phyloP scores from a whole-genome alignment of 2,888 invertebrate species.

The Drosophila kanekoi region DNA sequence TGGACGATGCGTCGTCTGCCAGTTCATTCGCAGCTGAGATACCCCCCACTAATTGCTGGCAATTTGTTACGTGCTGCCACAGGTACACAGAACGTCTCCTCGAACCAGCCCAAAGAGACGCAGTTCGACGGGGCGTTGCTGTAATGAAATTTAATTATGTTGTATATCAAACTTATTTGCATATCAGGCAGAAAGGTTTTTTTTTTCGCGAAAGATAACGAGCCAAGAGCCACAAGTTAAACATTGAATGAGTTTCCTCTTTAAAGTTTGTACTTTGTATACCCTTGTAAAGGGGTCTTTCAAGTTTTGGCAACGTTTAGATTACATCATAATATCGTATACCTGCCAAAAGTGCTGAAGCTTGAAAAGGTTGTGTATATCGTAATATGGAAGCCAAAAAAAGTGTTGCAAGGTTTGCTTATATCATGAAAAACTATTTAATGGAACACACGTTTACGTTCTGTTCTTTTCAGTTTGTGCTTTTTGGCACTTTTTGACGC shows the following conservation, averaged over 20 bases:
- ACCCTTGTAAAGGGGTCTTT: not conserved
- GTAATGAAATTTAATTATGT: constrained; percentile 83
- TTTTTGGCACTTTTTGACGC: too few relatives aligned
- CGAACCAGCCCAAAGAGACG: constrained; percentile 29
- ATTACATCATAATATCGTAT: not conserved
- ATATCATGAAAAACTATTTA: too few relatives aligned
- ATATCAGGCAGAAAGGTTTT: constrained; percentile 67
- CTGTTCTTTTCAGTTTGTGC: too few relatives aligned
- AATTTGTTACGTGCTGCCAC: constrained; percentile 73
- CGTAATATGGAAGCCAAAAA: too few relatives aligned
- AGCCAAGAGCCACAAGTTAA: constrained; percentile 20
- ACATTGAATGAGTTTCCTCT: constrained; percentile 36
- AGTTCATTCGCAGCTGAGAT: constrained; percentile 31
- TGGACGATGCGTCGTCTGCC: constrained; percentile 25
- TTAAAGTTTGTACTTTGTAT: constrained; percentile 7
- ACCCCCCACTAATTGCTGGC: constrained; percentile 72
- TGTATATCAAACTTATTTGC: constrained; percentile 78
- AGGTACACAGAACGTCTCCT: constrained; percentile 30
- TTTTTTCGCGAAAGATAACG: constrained; percentile 34
- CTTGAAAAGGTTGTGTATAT: too few relatives aligned
- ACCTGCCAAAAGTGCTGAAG: not conserved
- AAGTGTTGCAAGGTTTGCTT: too few relatives aligned
- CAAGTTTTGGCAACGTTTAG: not conserved
- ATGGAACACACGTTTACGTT: too few relatives aligned
- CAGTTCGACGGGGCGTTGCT: constrained; percentile 59